Evolutionary conservation across 1,140 invertebrate species (phyloP).

Genomic region (Arctopsyche grandis): DNA sequence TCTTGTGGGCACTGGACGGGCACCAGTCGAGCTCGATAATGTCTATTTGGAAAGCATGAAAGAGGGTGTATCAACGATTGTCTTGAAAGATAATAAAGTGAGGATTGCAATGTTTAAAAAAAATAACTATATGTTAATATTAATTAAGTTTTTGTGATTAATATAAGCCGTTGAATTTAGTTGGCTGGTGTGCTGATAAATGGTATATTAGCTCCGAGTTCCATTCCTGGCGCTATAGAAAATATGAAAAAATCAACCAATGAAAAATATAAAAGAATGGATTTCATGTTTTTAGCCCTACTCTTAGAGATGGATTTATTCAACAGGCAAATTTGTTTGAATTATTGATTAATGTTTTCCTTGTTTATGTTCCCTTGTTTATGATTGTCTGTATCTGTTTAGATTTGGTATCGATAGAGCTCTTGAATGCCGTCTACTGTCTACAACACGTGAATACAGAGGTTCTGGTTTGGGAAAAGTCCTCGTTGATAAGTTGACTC

Average conservation of each 20-base stretch:
- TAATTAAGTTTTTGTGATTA: too few relatives aligned
- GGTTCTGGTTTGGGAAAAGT: slow-evolving; percentile 51
- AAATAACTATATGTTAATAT: slow-evolving; percentile 1
- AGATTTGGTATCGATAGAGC: slow-evolving; percentile 54
- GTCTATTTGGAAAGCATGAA: slow-evolving; percentile 49
- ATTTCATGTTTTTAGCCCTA: slow-evolving; percentile 51
- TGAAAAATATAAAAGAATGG: slow-evolving; percentile 53
- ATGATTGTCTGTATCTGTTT: neutral
- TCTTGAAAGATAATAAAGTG: slow-evolving; percentile 49
- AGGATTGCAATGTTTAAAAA: neutral
- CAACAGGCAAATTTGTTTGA: slow-evolving; percentile 40
- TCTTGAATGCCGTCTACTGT: slow-evolving; percentile 50
- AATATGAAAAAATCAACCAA: slow-evolving; percentile 50
- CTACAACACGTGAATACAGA: slow-evolving; percentile 47
- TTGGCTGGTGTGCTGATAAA: slow-evolving; percentile 52
- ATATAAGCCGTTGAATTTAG: slow-evolving; percentile 36
- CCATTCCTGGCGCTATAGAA: slow-evolving; percentile 48
- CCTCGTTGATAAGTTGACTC: slow-evolving; percentile 49
- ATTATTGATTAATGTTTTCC: too few relatives aligned
- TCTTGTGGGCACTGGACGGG: slow-evolving; percentile 37
- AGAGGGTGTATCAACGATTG: slow-evolving; percentile 49
- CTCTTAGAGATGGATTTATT: slow-evolving; percentile 51
- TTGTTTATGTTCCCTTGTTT: too few relatives aligned
- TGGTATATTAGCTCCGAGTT: slow-evolving; percentile 47
- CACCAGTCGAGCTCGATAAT: slow-evolving; percentile 48